Evolutionary conservation across 2,888 invertebrate species (phyloP), one percentile per base, ranked within the genome.

Genomic region (Lepidocyrtinus sp.): DNA sequence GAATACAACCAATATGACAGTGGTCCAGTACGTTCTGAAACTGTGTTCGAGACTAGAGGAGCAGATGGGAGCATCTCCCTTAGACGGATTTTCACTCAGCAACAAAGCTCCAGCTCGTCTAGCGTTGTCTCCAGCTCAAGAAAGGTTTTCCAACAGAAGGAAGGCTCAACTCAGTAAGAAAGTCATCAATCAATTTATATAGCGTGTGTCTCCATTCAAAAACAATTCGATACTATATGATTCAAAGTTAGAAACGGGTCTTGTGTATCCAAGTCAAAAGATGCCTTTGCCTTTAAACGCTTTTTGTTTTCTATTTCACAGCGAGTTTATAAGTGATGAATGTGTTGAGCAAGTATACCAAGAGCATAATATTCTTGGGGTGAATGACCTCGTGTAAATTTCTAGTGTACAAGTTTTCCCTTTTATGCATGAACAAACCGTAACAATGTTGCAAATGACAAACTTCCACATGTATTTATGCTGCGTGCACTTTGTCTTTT

Each of bases 71-170:
- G 83, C 25, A 82, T 85, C 26, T 84, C 85, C 7, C 63, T 86
- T 2, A 83, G 85, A 79, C 82, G 85, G 77, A 85, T 86, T 72
- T 86, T 86, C 46, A 83, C 83, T 26, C 82, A 84, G 61, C 85
- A 86, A 81, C 79, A 84, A 45, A 83, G 85, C 59, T 82, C 82
- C 69, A 83, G 85, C 25, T 83, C 86, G 24, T 74, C 82, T 46
- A 82, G 85, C 72, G 84, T 86, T 67, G 76, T 82, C 12, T 83
- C 82, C 22, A 83, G 83, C 24, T 81, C 85, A 36, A 82, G 82
- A 63, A 84, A 84, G 74, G 61, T 85, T 63, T 82, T 84, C 67
- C 83, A 85, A 59, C 85, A 85, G 24, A 82, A 83, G 22, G 84
- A 85, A 55, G 82, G 82, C 63, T 82, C 80, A 24, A 75, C 68